Conservation (phyloP, 2,888 invertebrate species). For the Drosophila sordidula region DNA sequence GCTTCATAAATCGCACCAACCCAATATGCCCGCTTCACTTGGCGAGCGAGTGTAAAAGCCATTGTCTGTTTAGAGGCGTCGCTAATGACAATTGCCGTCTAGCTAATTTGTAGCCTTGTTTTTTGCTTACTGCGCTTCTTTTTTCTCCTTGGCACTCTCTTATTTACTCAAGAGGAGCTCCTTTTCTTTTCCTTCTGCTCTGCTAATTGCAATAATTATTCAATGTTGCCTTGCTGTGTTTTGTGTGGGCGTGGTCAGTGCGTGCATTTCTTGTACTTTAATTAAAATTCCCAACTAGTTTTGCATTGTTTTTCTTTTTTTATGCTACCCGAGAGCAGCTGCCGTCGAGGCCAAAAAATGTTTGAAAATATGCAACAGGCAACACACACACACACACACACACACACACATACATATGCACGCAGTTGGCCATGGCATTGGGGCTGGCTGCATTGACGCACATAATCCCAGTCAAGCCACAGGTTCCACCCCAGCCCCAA, state of each 20-base stretch:
- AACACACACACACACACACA: conserved; percentile 12
- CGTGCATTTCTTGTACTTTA: conserved; percentile 22
- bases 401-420: conserved; percentile 2
- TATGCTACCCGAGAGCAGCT: not conserved
- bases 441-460: conserved; percentile 55
- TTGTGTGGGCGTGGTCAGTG: conserved; percentile 5
- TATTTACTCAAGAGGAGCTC: not conserved
- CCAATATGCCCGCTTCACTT: no score
- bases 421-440: conserved; percentile 48
- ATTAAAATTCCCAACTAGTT: conserved; percentile 33
- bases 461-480: conserved; percentile 48
- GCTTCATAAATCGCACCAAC: no score
- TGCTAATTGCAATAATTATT: conserved; percentile 68
- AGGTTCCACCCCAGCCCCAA: conserved; percentile 30
- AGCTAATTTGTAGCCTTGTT: conserved; percentile 26
- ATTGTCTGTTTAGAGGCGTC: conserved; percentile 36
- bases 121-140: not conserved
- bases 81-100: conserved; percentile 32
- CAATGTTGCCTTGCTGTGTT: conserved; percentile 36
- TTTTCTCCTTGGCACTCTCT: not conserved
- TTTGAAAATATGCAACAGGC: conserved; percentile 54
- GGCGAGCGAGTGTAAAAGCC: conserved; percentile 7
- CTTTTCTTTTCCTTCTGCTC: conserved; percentile 1
- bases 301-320: not conserved
- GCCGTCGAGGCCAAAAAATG: conserved; percentile 9